Evolutionary conservation across 2,113 vertebrate species (phyloP).

Genomic region (Beaufortia kweichowensis): DNA sequence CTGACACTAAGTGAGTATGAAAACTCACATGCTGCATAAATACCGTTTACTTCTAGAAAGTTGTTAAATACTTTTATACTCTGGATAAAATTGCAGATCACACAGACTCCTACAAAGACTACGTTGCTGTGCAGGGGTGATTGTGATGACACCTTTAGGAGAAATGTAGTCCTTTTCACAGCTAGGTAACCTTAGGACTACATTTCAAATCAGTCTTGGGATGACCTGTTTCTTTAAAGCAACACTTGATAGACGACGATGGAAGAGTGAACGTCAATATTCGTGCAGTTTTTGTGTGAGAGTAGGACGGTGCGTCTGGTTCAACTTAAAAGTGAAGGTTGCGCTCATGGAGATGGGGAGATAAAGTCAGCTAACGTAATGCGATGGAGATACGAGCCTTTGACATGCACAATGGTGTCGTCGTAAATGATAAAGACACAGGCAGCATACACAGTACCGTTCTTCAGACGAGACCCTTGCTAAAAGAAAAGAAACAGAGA

Average conservation of each 20-base stretch:
- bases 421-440: constrained; percentile 46
- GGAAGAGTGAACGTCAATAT: not conserved
- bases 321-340: constrained; percentile 27
- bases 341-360: not conserved
- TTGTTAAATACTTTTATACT: too few relatives aligned
- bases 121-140: too few relatives aligned
- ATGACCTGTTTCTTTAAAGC: constrained; percentile 48
- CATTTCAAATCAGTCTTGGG: constrained; percentile 56
- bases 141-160: constrained; percentile 30
- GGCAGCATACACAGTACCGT: constrained; percentile 74
- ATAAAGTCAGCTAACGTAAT: constrained; percentile 41
- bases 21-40: too few relatives aligned
- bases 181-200: constrained; percentile 49
- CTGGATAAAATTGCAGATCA: too few relatives aligned
- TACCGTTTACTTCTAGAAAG: too few relatives aligned
- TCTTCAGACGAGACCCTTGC: constrained; percentile 71
- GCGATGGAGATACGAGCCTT: constrained; percentile 34
- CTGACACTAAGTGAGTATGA: too few relatives aligned
- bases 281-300: constrained; percentile 36
- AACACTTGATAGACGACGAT: constrained; percentile 20
- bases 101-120: too few relatives aligned
- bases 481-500: constrained; percentile 54
- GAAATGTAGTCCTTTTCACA: constrained; percentile 59
- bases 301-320: not conserved
- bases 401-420: constrained; percentile 71